A percentile compares a stretch with the other conserved stretches of the same genome.
phyloP scores from a whole-genome alignment of 2,888 invertebrate genomes.

The Drosophila limbata region DNA sequence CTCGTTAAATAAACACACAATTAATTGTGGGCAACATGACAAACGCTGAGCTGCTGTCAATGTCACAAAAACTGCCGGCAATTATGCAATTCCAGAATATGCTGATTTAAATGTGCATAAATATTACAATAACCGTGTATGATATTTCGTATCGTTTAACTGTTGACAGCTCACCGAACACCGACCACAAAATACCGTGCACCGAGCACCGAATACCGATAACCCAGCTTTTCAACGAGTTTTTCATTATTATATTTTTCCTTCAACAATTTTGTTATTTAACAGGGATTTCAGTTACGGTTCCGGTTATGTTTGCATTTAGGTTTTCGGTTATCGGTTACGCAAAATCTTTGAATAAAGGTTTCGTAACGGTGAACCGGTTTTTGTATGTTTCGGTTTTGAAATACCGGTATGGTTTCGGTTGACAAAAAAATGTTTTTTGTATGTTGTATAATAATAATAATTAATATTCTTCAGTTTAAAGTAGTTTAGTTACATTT shows the following conservation, averaged over 20 bases:
- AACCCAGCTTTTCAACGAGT: neutral
- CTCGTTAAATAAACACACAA: constrained; percentile 63
- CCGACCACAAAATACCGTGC: neutral
- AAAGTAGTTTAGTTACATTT: too few species aligned
- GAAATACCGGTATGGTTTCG: too few species aligned
- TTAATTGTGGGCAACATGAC: constrained; percentile 62
- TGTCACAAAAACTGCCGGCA: constrained; percentile 45
- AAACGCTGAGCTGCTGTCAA: constrained; percentile 39
- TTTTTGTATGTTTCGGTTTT: too few species aligned
- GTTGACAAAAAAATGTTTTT: too few species aligned
- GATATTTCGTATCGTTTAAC: constrained; percentile 34
- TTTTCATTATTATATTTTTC: neutral
- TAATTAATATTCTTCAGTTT: too few species aligned
- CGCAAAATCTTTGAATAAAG: too few species aligned
- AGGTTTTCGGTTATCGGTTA: too few species aligned
- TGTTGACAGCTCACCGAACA: constrained; percentile 25
- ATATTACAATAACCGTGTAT: constrained; percentile 26
- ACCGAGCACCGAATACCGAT: neutral
- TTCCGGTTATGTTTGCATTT: too few species aligned
- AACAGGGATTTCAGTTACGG: too few species aligned
- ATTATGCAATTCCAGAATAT: constrained; percentile 18
- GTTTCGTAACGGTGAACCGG: too few species aligned
- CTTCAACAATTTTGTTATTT: constrained; percentile 15
- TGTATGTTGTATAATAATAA: too few species aligned
- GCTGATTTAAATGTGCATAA: constrained; percentile 40